Percentiles rank a stretch among this genome's conserved stretches.
phyloP scores from a whole-genome alignment of 2,113 vertebrate species.

The Terrapene triunguis region DNA sequence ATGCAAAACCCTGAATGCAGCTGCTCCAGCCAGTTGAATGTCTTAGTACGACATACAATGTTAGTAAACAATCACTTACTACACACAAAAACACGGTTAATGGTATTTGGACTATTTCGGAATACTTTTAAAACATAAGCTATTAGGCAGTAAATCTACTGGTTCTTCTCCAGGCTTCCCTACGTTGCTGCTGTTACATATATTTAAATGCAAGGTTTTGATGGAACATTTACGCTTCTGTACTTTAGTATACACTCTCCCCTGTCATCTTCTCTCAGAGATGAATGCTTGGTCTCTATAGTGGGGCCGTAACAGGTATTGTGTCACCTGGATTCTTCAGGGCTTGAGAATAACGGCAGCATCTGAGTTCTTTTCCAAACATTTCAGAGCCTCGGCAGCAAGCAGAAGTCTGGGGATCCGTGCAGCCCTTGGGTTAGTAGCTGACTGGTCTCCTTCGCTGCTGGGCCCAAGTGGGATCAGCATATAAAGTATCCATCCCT shows the following conservation, averaged over 20 bases:
- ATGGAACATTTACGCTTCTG: not conserved
- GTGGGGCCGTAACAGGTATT: accelerated
- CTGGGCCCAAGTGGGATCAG: not conserved
- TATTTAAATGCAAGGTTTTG: slow-evolving; percentile 29
- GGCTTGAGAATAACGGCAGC: not conserved
- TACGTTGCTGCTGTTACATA: not conserved
- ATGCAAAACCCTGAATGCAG: slow-evolving; percentile 44
- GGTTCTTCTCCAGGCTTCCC: not conserved
- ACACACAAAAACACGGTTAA: slow-evolving; percentile 36
- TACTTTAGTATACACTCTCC: not conserved
- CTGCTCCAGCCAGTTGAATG: slow-evolving; percentile 34
- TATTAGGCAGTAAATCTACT: slow-evolving; percentile 30
- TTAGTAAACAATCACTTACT: not conserved
- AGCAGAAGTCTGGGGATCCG: slow-evolving; percentile 4
- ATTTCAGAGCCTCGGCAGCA: not conserved
- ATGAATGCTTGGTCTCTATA: not conserved
- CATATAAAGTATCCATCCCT: slow-evolving; percentile 3
- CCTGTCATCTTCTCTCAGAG: not conserved
- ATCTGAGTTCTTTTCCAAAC: not conserved
- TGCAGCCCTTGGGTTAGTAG: not conserved
- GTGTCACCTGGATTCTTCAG: not conserved
- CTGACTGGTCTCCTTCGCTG: slow-evolving; percentile 4
- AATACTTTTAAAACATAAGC: slow-evolving; percentile 50
- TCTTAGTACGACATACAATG: not conserved
- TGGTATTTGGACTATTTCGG: slow-evolving; percentile 31